These are phyloP conservation scores for Pelecanus crispus DNA, from an alignment of 2,113 vertebrate genomes.

Conservation along the genomic window DNA sequence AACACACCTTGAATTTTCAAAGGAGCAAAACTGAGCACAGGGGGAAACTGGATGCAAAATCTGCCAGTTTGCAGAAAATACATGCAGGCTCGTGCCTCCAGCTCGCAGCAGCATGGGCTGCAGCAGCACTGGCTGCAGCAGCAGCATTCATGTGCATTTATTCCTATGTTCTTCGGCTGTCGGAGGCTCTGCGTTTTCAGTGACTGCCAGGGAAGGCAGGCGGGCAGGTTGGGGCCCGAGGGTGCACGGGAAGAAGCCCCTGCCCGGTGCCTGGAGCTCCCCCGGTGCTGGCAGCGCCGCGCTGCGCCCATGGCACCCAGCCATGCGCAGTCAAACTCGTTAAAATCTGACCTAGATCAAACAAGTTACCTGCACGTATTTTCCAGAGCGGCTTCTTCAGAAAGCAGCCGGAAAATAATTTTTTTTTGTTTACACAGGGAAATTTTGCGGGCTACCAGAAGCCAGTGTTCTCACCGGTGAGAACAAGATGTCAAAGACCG, in stretches of 20 bases:
- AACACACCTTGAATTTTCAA: background rate
- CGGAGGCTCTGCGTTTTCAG: background rate
- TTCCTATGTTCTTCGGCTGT: background rate
- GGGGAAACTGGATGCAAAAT: background rate
- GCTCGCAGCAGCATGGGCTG: background rate
- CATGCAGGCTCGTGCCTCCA: background rate
- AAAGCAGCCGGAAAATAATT: background rate
- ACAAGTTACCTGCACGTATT: background rate
- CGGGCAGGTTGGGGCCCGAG: background rate
- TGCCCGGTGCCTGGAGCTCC: background rate
- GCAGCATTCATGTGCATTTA: background rate
- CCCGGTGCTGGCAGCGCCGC: background rate
- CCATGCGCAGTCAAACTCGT: background rate
- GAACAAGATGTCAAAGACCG: background rate
- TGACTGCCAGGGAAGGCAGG: background rate
- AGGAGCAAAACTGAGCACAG: background rate
- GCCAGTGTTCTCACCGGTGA: background rate
- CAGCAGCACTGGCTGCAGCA: background rate
- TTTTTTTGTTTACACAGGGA: slow-evolving; percentile 22
- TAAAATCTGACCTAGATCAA: slow-evolving; percentile 46
- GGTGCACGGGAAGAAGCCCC: background rate
- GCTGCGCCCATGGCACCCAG: slow-evolving; percentile 1
- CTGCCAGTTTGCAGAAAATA: background rate
- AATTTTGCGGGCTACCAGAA: background rate
- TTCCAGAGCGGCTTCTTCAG: slow-evolving; percentile 14